phyloP scores from a whole-genome alignment of 2,113 vertebrate genomes.

The Artemisiospiza belli region DNA sequence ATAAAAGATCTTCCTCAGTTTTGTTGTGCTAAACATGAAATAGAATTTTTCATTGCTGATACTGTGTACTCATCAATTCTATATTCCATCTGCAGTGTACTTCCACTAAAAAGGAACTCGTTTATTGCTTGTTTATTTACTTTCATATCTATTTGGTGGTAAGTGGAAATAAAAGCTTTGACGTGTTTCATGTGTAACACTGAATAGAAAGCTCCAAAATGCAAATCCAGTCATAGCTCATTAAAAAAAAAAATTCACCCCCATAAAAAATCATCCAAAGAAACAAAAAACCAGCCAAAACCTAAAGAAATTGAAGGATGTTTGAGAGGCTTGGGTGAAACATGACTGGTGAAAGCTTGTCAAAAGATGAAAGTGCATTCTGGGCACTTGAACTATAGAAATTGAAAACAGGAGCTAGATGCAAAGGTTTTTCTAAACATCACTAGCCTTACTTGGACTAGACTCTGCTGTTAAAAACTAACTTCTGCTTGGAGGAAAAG shows the following conservation, averaged over 20 bases:
- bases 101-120: not conserved
- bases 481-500: not conserved
- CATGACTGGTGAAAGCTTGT: not conserved
- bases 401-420: not conserved
- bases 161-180: constrained; percentile 24
- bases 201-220: not conserved
- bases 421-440: not conserved
- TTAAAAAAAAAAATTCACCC: not conserved
- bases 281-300: not conserved
- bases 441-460: not conserved
- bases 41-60: constrained; percentile 30
- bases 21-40: constrained; percentile 32
- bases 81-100: not conserved
- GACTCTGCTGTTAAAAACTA: not conserved
- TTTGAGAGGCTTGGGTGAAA: not conserved
- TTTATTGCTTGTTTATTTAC: not conserved
- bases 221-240: not conserved
- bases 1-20: not conserved
- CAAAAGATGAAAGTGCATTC: not conserved
- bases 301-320: not conserved
- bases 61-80: constrained; percentile 6
- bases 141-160: constrained; percentile 5
- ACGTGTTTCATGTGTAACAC: not conserved
- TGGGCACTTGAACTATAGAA: not conserved
- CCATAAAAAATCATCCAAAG: not conserved